A percentile compares a stretch with the other conserved stretches of the same genome.
These are phyloP conservation scores for Caenorhabditis inopinata DNA, from an alignment of 1,140 invertebrate species.

Conservation along the genomic window DNA sequence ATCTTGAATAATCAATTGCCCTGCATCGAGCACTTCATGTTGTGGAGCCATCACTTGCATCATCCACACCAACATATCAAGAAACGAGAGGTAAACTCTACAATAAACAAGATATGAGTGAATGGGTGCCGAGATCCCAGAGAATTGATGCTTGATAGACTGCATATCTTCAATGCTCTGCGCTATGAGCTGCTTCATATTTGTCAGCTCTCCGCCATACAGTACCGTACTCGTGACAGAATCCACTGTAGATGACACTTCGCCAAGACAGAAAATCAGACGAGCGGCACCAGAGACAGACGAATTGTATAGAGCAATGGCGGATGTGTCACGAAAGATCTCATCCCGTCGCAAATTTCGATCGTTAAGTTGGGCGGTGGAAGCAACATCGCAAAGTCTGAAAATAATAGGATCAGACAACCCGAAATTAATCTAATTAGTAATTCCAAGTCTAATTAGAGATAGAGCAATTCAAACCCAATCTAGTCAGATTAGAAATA, in stretches of 20 bases:
- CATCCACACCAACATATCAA: conserved; percentile 5
- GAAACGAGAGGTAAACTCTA: not conserved
- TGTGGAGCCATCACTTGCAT: not conserved
- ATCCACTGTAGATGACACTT: not conserved
- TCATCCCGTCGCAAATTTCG: not conserved
- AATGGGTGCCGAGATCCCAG: not conserved
- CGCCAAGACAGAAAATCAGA: conserved; percentile 1
- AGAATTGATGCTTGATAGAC: conserved; percentile 8
- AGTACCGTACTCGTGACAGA: not conserved
- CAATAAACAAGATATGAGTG: not conserved
- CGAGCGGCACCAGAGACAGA: conserved; percentile 9
- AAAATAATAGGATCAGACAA: too few relatives aligned
- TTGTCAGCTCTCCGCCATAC: not conserved
- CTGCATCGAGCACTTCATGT: not conserved
- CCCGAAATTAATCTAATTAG: too few relatives aligned
- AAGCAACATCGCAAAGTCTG: not conserved
- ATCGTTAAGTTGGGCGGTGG: not conserved
- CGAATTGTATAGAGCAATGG: not conserved
- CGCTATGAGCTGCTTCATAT: not conserved
- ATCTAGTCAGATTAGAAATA: too few relatives aligned
- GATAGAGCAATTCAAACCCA: too few relatives aligned
- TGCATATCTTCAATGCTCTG: conserved; percentile 16
- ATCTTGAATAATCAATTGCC: not conserved
- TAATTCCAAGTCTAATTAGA: too few relatives aligned
- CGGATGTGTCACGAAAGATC: not conserved